phyloP scores from a whole-genome alignment of 1,140 invertebrate genomes.

The Scylla paramamosain region DNA sequence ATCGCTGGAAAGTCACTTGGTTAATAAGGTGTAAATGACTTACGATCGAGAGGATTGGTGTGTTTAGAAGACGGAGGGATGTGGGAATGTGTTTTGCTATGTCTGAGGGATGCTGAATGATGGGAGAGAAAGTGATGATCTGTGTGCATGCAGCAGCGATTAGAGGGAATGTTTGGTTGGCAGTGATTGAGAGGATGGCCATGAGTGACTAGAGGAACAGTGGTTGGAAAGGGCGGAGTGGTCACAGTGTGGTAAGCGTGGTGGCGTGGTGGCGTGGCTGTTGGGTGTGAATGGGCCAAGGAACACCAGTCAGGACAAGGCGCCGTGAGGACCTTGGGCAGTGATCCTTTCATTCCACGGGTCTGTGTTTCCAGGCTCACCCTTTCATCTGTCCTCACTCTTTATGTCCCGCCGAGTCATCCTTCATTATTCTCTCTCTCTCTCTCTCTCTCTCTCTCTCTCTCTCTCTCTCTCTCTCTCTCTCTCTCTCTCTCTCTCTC shows the following conservation, averaged over 20 bases:
- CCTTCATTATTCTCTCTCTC: not conserved
- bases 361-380: not conserved
- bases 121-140: not conserved
- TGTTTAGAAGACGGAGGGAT: too few species aligned
- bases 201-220: not conserved
- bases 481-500: slow-evolving; percentile 20
- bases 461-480: slow-evolving; percentile 28
- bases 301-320: not conserved
- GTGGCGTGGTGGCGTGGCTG: not conserved
- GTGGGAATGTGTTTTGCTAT: too few species aligned
- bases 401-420: not conserved
- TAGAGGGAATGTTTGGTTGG: not conserved
- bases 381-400: not conserved
- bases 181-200: not conserved
- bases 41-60: too few species aligned
- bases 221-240: not conserved
- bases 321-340: not conserved
- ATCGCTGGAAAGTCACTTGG: too few species aligned
- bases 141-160: too few species aligned
- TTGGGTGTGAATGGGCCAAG: not conserved
- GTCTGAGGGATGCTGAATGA: not conserved
- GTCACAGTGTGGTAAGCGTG: not conserved
- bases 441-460: slow-evolving; percentile 41
- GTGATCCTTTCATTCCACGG: not conserved
- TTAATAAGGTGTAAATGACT: too few species aligned